These are phyloP conservation scores for Pogonognathellus flavescens DNA, from an alignment of 1,140 invertebrate species.

Conservation along the genomic window DNA sequence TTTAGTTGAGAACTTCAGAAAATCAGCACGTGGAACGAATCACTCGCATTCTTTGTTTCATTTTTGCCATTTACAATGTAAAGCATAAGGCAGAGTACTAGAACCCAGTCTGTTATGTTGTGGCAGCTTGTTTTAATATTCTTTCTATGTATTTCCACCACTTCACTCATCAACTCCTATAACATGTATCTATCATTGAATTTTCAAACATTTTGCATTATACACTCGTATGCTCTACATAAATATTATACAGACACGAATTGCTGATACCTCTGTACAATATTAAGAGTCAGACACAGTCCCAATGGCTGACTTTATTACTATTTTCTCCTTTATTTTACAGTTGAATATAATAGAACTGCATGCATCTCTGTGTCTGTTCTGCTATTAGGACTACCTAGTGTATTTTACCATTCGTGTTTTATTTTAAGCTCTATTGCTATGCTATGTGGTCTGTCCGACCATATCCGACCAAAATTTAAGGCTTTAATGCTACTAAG, in stretches of 20 bases:
- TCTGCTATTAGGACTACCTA: background rate
- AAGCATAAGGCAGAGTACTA: too few relatives aligned
- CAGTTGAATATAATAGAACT: background rate
- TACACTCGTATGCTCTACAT: background rate
- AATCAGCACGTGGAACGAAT: constrained; percentile 35
- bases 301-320: background rate
- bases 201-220: constrained; percentile 1
- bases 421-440: background rate
- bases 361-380: background rate
- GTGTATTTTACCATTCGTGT: background rate
- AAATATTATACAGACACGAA: background rate
- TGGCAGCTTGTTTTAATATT: too few relatives aligned
- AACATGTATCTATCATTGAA: background rate
- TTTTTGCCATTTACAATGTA: background rate
- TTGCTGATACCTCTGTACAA: too few relatives aligned
- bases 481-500: too few relatives aligned
- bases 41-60: constrained; percentile 17
- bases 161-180: background rate
- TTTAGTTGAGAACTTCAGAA: constrained; percentile 4
- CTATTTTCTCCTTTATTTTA: constrained; percentile 20
- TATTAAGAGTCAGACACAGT: background rate
- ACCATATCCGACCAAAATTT: too few relatives aligned
- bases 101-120: too few relatives aligned
- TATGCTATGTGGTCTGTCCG: background rate
- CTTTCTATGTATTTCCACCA: too few relatives aligned